These are phyloP conservation scores for Nephrotoma appendiculata DNA, from an alignment of 2,888 invertebrate species.

Conservation along the genomic window DNA sequence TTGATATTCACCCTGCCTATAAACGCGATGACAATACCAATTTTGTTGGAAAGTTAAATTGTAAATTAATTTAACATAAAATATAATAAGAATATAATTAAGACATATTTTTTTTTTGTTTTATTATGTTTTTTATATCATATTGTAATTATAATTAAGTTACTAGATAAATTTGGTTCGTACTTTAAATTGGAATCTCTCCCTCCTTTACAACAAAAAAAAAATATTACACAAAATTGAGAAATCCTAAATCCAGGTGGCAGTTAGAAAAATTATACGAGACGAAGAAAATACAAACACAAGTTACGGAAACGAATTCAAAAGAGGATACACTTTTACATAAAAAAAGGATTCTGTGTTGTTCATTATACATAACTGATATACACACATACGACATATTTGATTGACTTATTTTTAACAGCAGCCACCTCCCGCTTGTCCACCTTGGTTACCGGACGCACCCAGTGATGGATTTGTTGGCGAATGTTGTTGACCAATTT, in stretches of 20 bases:
- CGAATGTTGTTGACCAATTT: conserved; percentile 97
- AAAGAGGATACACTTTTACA: neutral
- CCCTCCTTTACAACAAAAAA: neutral
- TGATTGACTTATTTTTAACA: conserved; percentile 43
- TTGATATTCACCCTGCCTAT: neutral
- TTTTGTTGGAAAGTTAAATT: neutral
- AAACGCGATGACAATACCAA: neutral
- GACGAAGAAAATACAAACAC: neutral
- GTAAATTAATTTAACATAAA: neutral
- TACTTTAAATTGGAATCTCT: neutral
- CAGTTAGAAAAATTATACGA: neutral
- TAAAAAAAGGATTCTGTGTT: neutral
- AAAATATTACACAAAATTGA: neutral
- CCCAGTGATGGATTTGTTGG: conserved; percentile 70
- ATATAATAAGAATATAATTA: neutral
- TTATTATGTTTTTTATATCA: neutral
- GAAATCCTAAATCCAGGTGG: neutral
- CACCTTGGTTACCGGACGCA: conserved; percentile 63
- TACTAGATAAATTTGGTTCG: neutral
- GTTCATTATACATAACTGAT: neutral
- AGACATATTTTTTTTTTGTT: neutral
- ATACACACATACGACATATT: neutral
- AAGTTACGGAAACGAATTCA: neutral
- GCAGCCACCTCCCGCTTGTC: conserved; percentile 71
- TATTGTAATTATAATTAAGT: neutral